phyloP scores from a whole-genome alignment of 2,888 invertebrate species.

The Eristalinus sepulchralis region DNA sequence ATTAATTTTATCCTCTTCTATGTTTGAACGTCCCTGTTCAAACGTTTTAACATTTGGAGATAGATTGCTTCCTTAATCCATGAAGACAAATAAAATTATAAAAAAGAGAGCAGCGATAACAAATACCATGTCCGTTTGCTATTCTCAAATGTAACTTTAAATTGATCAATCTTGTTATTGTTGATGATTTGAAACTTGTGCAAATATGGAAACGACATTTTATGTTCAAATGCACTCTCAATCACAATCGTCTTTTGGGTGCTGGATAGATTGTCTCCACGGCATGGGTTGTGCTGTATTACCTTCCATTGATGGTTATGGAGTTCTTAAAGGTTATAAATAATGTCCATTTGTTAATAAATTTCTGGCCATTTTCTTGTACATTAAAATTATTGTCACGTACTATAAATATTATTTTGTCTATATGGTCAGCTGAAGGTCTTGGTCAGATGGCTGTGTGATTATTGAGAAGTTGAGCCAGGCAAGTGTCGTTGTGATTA shows the following conservation, averaged over 20 bases:
- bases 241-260: background rate
- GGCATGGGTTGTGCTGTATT: background rate
- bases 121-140: background rate
- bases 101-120: background rate
- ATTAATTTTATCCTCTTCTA: too few relatives aligned
- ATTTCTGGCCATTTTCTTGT: background rate
- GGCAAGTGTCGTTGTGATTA: background rate
- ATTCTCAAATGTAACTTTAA: background rate
- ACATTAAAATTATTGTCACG: background rate
- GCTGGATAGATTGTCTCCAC: background rate
- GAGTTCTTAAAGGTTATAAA: background rate
- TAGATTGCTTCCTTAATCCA: background rate
- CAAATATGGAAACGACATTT: background rate
- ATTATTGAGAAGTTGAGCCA: background rate
- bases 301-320: background rate
- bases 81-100: background rate
- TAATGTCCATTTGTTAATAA: too few relatives aligned
- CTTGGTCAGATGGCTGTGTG: background rate
- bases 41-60: too few relatives aligned
- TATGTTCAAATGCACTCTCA: background rate
- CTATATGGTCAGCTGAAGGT: background rate
- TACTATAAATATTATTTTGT: background rate
- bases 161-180: background rate
- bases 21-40: too few relatives aligned
- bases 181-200: background rate